phyloP scores from a whole-genome alignment of 2,888 invertebrate species.

The Capitulum mitella region DNA sequence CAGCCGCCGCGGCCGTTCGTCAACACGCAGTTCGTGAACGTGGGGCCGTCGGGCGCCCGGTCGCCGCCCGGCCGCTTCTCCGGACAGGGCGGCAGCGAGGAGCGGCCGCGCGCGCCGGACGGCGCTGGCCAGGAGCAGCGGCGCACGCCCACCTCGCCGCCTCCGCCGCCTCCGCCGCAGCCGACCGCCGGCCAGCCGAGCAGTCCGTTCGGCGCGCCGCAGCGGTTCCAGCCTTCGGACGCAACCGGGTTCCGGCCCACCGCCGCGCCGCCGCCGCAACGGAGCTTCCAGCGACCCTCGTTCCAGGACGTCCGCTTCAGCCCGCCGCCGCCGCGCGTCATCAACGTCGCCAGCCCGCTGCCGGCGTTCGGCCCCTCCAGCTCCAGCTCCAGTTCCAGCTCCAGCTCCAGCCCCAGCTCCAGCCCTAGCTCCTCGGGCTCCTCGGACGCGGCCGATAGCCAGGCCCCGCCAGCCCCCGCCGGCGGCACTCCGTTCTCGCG shows the following conservation, averaged over 20 bases:
- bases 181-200: background rate
- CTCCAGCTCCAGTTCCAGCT: background rate
- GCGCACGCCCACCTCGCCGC: background rate
- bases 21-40: constrained; percentile 15
- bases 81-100: background rate
- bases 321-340: background rate
- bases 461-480: background rate
- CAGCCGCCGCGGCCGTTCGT: constrained; percentile 62
- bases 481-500: background rate
- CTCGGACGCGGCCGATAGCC: too few species aligned
- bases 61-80: background rate
- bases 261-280: background rate
- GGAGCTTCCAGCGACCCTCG: background rate
- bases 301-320: constrained; percentile 2
- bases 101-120: background rate
- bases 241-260: too few species aligned
- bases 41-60: background rate
- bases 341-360: background rate
- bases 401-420: too few species aligned
- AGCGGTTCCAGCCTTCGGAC: background rate
- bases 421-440: too few species aligned
- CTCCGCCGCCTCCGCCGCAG: background rate
- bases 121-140: background rate
- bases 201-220: background rate
- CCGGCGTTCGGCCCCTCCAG: background rate